Percentiles rank a stretch among this genome's conserved stretches.
These are phyloP conservation scores for Anguilla pacifica DNA, from an alignment of 2,797 vertebrate genomes.

Conservation along the genomic window DNA sequence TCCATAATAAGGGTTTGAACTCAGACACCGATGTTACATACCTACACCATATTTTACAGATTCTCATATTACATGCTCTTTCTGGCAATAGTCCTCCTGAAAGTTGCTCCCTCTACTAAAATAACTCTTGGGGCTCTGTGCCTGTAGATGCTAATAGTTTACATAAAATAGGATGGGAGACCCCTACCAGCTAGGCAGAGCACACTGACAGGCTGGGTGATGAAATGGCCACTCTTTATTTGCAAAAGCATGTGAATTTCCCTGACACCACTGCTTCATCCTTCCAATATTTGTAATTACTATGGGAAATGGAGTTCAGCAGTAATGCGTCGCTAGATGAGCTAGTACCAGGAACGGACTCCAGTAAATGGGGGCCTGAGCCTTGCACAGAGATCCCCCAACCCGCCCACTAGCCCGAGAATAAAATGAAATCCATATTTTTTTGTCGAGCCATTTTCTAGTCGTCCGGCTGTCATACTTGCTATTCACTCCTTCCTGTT, in stretches of 20 bases:
- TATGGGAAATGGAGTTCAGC: not conserved
- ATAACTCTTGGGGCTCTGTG: not conserved
- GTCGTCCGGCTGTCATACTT: not conserved
- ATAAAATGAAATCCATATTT: slow-evolving; percentile 33
- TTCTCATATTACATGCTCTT: not conserved
- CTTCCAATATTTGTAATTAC: not conserved
- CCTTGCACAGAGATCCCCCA: not conserved
- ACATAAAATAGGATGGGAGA: not conserved
- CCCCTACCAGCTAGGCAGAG: too few species aligned
- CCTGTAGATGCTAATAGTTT: not conserved
- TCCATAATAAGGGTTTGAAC: not conserved
- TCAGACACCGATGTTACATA: not conserved
- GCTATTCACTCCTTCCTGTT: not conserved
- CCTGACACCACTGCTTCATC: not conserved
- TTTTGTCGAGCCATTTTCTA: slow-evolving; percentile 27
- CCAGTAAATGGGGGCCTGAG: not conserved
- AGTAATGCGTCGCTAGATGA: not conserved
- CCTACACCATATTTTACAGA: not conserved
- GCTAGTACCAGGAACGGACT: not conserved
- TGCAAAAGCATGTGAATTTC: not conserved
- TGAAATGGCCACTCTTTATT: not conserved
- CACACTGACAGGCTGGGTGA: not conserved
- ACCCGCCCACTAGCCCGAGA: not conserved
- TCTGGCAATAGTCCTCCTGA: not conserved
- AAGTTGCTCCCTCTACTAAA: not conserved